Evolutionary conservation across 2,888 invertebrate species (phyloP).

Genomic region (Protonemura montana): DNA sequence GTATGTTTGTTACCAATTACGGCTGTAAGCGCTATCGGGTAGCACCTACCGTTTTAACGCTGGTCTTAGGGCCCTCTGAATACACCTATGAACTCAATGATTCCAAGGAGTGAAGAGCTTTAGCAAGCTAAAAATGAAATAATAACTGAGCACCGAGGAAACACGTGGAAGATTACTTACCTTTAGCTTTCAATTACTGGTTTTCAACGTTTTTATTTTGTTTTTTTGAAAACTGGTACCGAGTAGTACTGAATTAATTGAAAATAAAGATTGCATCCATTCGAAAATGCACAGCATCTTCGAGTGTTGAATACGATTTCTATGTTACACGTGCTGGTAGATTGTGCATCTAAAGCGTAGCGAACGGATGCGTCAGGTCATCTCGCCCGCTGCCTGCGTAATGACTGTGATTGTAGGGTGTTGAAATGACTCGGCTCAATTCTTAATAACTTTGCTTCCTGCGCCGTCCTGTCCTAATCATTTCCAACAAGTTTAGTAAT

Average conservation of each 20-base stretch:
- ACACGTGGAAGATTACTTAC: not conserved
- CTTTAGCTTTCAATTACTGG: not conserved
- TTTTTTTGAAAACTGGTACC: not conserved
- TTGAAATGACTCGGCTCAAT: not conserved
- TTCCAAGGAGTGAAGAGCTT: no score
- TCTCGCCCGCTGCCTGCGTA: not conserved
- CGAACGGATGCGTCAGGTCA: not conserved
- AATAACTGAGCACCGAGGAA: not conserved
- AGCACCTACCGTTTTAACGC: no score
- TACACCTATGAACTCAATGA: no score
- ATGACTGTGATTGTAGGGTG: not conserved
- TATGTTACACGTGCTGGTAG: not conserved
- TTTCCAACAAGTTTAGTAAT: not conserved
- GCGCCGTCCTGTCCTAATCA: not conserved
- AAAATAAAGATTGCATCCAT: not conserved
- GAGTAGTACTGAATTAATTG: not conserved
- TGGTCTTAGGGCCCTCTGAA: no score
- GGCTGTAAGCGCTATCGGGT: no score
- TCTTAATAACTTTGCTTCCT: slow-evolving; percentile 4
- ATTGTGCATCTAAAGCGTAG: not conserved
- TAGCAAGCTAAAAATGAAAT: not conserved
- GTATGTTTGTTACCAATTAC: no score
- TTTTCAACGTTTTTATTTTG: not conserved
- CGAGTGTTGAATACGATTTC: not conserved
- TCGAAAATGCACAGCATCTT: not conserved